These are phyloP conservation scores for Hyphantria cunea DNA, from an alignment of 1,140 invertebrate species.

Conservation along the genomic window DNA sequence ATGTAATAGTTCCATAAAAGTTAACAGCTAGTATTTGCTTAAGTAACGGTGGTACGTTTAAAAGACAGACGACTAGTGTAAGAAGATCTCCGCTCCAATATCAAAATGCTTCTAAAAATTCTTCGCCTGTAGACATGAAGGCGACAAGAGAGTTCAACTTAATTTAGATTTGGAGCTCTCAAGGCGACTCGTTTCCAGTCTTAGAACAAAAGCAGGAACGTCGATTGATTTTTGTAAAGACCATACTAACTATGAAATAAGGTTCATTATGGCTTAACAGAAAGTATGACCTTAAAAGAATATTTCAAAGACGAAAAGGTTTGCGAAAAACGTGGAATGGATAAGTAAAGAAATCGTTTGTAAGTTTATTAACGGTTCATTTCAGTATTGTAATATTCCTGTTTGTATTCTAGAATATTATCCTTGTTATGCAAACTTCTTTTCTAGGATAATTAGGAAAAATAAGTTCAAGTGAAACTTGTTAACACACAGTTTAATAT, in stretches of 20 bases:
- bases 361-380: conserved; percentile 26
- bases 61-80: conserved; percentile 37
- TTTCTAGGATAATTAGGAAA: too few species aligned
- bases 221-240: conserved; percentile 35
- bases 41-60: conserved; percentile 50
- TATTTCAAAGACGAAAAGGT: conserved; percentile 55
- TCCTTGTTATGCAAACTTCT: too few species aligned
- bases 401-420: conserved; percentile 4
- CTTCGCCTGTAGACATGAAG: conserved; percentile 2
- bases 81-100: conserved; percentile 36
- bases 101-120: conserved; percentile 18
- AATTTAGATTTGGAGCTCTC: conserved; percentile 56
- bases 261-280: conserved; percentile 40
- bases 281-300: conserved; percentile 47
- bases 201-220: conserved; percentile 59
- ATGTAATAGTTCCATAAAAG: conserved; percentile 68
- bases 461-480: too few species aligned
- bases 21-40: conserved; percentile 66
- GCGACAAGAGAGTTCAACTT: conserved; percentile 43
- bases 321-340: conserved; percentile 39
- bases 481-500: too few species aligned
- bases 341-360: conserved; percentile 12
- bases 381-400: conserved; percentile 15
- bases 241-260: conserved; percentile 43
- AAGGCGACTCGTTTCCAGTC: conserved; percentile 53